Evolutionary conservation across 2,113 vertebrate species (phyloP).

Genomic region (Choloepus hoffmanni): DNA sequence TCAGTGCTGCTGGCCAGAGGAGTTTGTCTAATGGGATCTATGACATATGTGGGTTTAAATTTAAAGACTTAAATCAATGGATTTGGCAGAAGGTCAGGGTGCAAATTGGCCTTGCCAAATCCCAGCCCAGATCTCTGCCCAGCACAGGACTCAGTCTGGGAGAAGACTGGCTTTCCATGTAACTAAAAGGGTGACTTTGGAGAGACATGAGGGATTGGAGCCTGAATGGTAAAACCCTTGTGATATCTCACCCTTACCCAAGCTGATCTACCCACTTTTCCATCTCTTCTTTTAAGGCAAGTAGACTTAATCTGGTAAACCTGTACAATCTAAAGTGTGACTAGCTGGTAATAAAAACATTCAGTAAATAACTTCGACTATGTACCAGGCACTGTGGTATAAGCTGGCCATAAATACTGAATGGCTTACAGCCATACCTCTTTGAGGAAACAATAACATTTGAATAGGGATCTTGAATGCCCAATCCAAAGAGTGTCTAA

Average conservation of each 20-base stretch:
- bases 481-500: not conserved
- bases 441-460: conserved; percentile 12
- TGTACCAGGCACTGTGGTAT: not conserved
- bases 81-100: conserved; percentile 44
- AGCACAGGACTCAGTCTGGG: not conserved
- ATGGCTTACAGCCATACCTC: not conserved
- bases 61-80: conserved; percentile 66
- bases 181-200: not conserved
- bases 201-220: not conserved
- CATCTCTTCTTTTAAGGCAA: conserved; percentile 46
- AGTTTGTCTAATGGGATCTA: conserved; percentile 69
- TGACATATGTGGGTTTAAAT: conserved; percentile 71
- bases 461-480: not conserved
- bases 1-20: conserved; percentile 58
- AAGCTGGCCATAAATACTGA: not conserved
- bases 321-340: conserved; percentile 8
- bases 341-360: conserved; percentile 1
- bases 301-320: conserved; percentile 18
- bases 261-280: not conserved
- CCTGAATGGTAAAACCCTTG: not conserved
- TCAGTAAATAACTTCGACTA: conserved; percentile 18
- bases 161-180: not conserved
- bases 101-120: conserved; percentile 58
- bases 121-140: conserved; percentile 33
- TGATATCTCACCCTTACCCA: conserved; percentile 11